Conservation (phyloP, 2,888 invertebrate genomes). For the Oegoconia quadripuncta region DNA sequence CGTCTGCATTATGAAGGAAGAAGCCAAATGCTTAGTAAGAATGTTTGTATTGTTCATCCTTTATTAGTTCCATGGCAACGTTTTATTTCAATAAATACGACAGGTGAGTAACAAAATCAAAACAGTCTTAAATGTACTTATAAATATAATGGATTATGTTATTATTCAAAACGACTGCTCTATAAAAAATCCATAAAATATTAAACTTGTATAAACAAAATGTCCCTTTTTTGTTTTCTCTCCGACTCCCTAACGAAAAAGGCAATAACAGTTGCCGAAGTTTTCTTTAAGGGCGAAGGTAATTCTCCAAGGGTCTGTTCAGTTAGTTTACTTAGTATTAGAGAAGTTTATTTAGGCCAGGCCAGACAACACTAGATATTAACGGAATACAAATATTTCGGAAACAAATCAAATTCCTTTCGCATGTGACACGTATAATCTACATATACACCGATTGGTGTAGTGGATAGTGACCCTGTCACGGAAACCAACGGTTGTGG, state of each 20-base stretch:
- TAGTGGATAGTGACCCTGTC: too few relatives aligned
- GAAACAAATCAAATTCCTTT: conserved; percentile 43
- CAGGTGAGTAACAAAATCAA: not conserved
- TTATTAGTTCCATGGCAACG: too few relatives aligned
- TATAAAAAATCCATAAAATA: conserved; percentile 26
- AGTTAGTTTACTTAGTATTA: conserved; percentile 66
- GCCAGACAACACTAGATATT: conserved; percentile 55
- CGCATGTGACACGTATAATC: not conserved
- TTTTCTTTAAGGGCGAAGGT: conserved; percentile 59
- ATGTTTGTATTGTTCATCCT: too few relatives aligned
- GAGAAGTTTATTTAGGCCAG: conserved; percentile 58
- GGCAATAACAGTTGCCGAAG: conserved; percentile 53
- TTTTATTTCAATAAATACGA: too few relatives aligned
- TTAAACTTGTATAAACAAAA: conserved; percentile 28
- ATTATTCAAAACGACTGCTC: conserved; percentile 6
- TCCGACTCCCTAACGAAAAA: conserved; percentile 45
- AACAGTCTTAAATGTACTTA: not conserved
- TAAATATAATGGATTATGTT: not conserved
- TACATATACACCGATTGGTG: too few relatives aligned
- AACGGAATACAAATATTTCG: conserved; percentile 62
- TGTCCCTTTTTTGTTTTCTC: conserved; percentile 35
- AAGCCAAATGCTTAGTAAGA: too few relatives aligned
- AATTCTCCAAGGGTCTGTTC: conserved; percentile 53
- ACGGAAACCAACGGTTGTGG: too few relatives aligned
- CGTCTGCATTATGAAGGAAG: too few relatives aligned